These are phyloP conservation scores for Diorhabda carinulata DNA, from an alignment of 1,140 invertebrate genomes.

Conservation along the genomic window DNA sequence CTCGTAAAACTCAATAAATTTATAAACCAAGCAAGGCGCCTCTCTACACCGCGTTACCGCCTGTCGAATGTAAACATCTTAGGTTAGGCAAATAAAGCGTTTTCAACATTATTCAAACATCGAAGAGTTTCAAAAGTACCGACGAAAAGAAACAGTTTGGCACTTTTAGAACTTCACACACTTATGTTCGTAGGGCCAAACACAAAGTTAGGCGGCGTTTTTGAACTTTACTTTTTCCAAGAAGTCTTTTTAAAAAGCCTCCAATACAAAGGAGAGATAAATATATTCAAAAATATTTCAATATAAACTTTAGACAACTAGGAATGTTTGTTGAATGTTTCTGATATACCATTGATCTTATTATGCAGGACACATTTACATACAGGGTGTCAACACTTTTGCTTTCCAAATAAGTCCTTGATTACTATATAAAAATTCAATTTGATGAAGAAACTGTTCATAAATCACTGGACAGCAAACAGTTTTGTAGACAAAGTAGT, in stretches of 20 bases:
- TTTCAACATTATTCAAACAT: slow-evolving; percentile 1
- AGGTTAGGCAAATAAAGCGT: background rate
- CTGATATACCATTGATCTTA: no score
- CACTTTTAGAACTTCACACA: slow-evolving; percentile 1
- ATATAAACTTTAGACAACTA: no score
- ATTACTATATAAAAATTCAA: no score
- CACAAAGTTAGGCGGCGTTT: background rate
- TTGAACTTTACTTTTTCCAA: background rate
- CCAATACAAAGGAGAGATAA: background rate
- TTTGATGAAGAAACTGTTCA: no score
- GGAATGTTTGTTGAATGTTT: no score
- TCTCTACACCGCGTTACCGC: background rate
- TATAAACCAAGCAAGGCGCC: background rate
- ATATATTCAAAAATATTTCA: background rate
- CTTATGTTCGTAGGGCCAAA: background rate
- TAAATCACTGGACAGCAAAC: no score
- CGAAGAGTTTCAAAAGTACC: background rate
- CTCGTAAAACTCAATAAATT: background rate
- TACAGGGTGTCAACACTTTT: no score
- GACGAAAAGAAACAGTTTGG: slow-evolving; percentile 2
- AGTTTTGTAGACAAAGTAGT: no score
- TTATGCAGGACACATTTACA: no score
- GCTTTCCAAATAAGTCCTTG: no score
- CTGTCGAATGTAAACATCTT: background rate
- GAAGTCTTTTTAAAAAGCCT: background rate